phyloP scores from a whole-genome alignment of 1,140 invertebrate species.

The Anastrepha ludens region DNA sequence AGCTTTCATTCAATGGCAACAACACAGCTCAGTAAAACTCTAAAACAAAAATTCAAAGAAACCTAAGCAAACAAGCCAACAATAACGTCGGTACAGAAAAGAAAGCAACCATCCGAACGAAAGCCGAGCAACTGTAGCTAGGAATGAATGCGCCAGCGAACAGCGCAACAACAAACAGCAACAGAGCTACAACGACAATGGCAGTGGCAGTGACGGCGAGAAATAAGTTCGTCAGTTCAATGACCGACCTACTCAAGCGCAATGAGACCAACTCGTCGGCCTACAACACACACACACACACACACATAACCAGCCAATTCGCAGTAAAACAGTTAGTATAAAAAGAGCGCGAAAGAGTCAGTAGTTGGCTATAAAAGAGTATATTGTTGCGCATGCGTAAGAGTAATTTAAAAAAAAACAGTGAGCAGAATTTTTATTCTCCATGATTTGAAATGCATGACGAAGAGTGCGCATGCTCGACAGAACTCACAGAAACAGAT shows the following conservation, averaged over 20 bases:
- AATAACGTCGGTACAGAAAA: conserved; percentile 7
- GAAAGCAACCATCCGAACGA: conserved; percentile 15
- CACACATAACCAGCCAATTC: background rate
- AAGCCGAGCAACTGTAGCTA: background rate
- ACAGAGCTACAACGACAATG: background rate
- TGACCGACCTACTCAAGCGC: conserved; percentile 75
- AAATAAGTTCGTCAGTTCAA: conserved; percentile 74
- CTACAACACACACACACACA: background rate
- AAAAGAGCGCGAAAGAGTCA: background rate
- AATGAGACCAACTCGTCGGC: conserved; percentile 58
- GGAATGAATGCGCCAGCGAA: conserved; percentile 10
- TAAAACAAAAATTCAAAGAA: conserved; percentile 8
- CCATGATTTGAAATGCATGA: background rate
- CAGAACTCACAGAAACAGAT: background rate
- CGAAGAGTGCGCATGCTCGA: background rate
- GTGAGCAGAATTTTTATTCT: background rate
- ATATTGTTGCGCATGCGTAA: conserved; percentile 10
- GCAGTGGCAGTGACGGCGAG: conserved; percentile 30
- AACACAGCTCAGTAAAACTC: background rate
- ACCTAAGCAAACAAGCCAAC: background rate
- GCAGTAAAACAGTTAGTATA: conserved; percentile 27
- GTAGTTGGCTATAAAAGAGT: background rate
- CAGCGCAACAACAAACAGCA: background rate
- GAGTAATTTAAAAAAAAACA: background rate
- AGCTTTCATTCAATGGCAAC: background rate